Base-by-base conservation (phyloP, 2,113 vertebrate genomes). In the Melanotaenia duboulayi region DNA sequence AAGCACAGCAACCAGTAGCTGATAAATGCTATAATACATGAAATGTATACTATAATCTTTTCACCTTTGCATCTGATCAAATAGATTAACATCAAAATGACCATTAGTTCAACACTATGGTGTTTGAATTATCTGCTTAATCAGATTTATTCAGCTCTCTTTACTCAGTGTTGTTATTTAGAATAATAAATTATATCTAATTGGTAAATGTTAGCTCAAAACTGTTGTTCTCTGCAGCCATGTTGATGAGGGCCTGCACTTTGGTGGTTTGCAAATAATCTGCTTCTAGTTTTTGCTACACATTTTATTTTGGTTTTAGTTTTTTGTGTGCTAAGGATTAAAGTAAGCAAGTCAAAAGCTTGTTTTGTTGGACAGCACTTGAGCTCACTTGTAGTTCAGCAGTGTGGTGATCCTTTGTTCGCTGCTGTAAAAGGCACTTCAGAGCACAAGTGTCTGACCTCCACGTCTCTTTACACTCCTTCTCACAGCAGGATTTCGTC, bases 391-490 rank as follows among this genome's bases (percentile, higher is more conserved):
- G 7, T 71, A 35, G 57, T 70, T 62, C 42, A 0, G 65, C 75
- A 20, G 35, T 32, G n/a, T 35, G 63, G 22, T 25, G 25, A 20
- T 5, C 14, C 24, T 63, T 60, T 80, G 83, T 58, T 81, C 35
- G 2, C 37, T 0, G 62, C 39, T 65, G 70, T 74, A 50, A 67
- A 39, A 76, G 49, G 13, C 0, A 17, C 65, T 82, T 82, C 2
- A 60, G 55, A 70, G 35, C 76, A 67, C 48, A 50, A 71, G 74
- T 19, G 58, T 71, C 40, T 76, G 74, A 87, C 74, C 84, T 78
- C 71, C 20, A 7, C 4, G 55, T 64, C 39, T 20, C 60, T 37
- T 74, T 57, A 78, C 63, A 80, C 49, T 39, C 44, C 55, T 63
- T 24, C 55, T 49, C 63, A 20, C 76, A 75, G 69, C 73, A 59